Base-by-base conservation (phyloP, 2,113 vertebrate species). In the Vimba vimba region DNA sequence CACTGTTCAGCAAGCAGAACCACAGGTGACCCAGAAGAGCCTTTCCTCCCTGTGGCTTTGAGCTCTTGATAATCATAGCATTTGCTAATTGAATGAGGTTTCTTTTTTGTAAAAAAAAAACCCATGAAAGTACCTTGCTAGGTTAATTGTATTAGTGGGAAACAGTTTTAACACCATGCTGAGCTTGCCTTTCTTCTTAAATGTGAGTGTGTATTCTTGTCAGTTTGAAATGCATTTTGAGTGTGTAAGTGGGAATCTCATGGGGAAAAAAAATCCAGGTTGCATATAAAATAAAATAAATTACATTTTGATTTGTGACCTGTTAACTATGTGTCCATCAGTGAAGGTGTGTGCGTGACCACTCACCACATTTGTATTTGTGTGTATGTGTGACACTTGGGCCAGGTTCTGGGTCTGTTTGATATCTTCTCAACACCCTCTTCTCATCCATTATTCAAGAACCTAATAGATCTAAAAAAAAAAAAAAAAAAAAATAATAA, bases 401-500 rank as follows among this genome's bases (percentile, higher is more conserved):
- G 52, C 17, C 17, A 19, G 17, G 52, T 84, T 21, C n/a, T 75
- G 52, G 60, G 62, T 62, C 30, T 47, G 52, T 47, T 23, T 0
- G 17, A 57, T 52, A 36, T 52, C 27, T 47, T 52, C 64, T 71
- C 25, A 39, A 45, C 57, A 17, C 57, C 17, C 27, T 82, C 47
- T 68, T 68, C 23, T 30, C 33, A 60, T 64, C 79, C 50, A 85
- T 90, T 62, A 90, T 88, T 86, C 64, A 87, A 71, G 64, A 64
- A 39, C 68, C 60, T 64, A 84, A 83, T 33, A 83, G 74, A 87
- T 75, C 27, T 45, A 52, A 33, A 19, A 78, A 80, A 85, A 78
- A 76, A 85, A 85, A 87, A 75, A 75, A 84, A 86, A n/a, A n/a
- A n/a, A n/a, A n/a, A n/a, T n/a, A n/a, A n/a, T 87, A 83, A 83